A percentile compares a stretch with the other conserved stretches of the same genome.
phyloP scores from a whole-genome alignment of 2,113 vertebrate species.

The Nannobrachium achirus region DNA sequence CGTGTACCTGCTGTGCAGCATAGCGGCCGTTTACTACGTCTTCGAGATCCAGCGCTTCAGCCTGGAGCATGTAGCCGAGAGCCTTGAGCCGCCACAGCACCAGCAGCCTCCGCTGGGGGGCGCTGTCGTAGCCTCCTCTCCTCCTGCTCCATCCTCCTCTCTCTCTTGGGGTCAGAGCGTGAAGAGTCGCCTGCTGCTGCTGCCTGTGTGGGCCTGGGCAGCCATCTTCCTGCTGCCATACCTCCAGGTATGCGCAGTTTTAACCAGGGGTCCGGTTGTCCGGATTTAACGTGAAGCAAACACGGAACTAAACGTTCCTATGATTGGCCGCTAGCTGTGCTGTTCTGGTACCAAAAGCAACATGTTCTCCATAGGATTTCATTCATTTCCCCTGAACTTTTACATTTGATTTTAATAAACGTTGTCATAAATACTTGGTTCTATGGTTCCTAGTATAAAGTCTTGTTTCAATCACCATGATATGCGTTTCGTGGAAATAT shows the following conservation, averaged over 20 bases:
- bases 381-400: too few relatives aligned
- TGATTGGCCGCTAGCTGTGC: too few relatives aligned
- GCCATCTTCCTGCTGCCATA: conserved; percentile 91
- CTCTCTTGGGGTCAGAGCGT: conserved; percentile 69
- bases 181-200: conserved; percentile 83
- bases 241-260: conserved; percentile 82
- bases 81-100: conserved; percentile 72
- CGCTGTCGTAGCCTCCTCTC: conserved; percentile 74
- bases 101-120: conserved; percentile 75
- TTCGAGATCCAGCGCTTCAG: conserved; percentile 93
- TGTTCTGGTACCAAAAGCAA: too few relatives aligned
- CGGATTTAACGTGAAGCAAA: too few relatives aligned
- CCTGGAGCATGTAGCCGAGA: conserved; percentile 85
- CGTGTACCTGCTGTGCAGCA: conserved; percentile 88
- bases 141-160: conserved; percentile 37
- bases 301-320: too few relatives aligned
- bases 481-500: too few relatives aligned
- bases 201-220: conserved; percentile 94
- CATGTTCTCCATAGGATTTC: too few relatives aligned
- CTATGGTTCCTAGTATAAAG: too few relatives aligned
- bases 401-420: too few relatives aligned
- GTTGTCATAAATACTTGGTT: too few relatives aligned
- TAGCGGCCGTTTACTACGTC: conserved; percentile 88
- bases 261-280: too few relatives aligned
- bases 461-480: too few relatives aligned